phyloP scores from a whole-genome alignment of 2,797 vertebrate genomes.

The Peromyscus aztecus region DNA sequence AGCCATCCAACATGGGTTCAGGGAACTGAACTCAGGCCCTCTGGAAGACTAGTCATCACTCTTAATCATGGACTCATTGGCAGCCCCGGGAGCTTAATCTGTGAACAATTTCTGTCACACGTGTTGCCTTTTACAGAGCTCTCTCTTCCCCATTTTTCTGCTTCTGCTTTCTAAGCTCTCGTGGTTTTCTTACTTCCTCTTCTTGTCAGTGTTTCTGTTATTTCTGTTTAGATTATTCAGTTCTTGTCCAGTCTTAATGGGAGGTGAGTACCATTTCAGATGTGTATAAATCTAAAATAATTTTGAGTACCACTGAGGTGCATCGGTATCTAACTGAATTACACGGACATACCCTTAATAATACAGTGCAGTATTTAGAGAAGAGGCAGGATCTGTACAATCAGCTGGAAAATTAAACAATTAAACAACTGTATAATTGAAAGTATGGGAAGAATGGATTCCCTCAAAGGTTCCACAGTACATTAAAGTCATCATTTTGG shows the following conservation, averaged over 20 bases:
- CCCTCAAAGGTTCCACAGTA: not conserved
- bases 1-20: not conserved
- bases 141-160: not conserved
- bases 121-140: not conserved
- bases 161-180: not conserved
- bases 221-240: not conserved
- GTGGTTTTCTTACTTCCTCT: not conserved
- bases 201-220: not conserved
- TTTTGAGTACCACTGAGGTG: conserved; percentile 43
- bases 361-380: conserved; percentile 48
- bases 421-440: conserved; percentile 72
- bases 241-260: conserved; percentile 40
- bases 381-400: conserved; percentile 22
- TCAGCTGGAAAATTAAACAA: conserved; percentile 68
- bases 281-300: conserved; percentile 51
- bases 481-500: conserved; percentile 55
- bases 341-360: conserved; percentile 11
- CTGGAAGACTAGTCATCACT: not conserved
- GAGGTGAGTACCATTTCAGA: not conserved
- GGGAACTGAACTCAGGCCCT: not conserved
- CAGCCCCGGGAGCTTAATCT: not conserved
- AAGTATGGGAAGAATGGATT: conserved; percentile 34
- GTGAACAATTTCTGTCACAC: not conserved
- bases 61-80: not conserved
- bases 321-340: conserved; percentile 52